Conservation (phyloP, 1,140 invertebrate genomes). For the Hycleus phaleratus region DNA sequence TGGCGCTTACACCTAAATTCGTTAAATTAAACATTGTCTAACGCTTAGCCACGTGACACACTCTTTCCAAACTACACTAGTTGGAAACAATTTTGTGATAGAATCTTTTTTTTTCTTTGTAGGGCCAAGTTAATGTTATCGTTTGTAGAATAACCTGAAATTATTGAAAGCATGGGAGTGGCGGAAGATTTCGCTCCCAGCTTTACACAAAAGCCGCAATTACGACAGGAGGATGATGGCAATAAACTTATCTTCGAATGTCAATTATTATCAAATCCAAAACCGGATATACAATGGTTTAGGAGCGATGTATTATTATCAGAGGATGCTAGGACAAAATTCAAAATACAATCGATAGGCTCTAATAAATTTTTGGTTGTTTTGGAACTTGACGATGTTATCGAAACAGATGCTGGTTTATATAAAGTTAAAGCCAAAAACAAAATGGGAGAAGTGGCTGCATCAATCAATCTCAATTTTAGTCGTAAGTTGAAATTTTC, state of each 20-base stretch:
- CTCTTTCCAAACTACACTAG: neutral
- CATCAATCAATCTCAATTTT: conserved; percentile 98
- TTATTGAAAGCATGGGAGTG: conserved; percentile 57
- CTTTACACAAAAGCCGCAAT: conserved; percentile 93
- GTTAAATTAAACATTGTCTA: conserved; percentile 2
- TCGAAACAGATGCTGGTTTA: conserved; percentile 91
- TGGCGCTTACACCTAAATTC: neutral
- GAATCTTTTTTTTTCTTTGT: conserved; percentile 6
- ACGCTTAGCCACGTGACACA: conserved; percentile 5
- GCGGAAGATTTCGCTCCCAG: conserved; percentile 92
- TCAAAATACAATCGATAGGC: conserved; percentile 76
- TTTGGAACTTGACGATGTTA: conserved; percentile 89
- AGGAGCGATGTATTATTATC: conserved; percentile 74
- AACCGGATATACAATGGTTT: conserved; percentile 88
- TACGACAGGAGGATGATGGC: conserved; percentile 91
- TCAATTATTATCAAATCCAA: conserved; percentile 72
- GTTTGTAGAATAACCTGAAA: conserved; percentile 33
- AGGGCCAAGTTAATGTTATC: conserved; percentile 36
- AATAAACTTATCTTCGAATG: conserved; percentile 94
- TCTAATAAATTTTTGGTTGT: conserved; percentile 84
- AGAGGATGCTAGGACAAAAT: conserved; percentile 76
- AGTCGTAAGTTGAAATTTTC: conserved; percentile 71
- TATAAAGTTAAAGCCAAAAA: conserved; percentile 98
- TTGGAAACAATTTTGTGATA: no score
- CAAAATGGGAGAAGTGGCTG: conserved; percentile 94